Evolutionary conservation across 2,797 vertebrate genomes (phyloP).

Genomic region (Cichlasoma orientale): DNA sequence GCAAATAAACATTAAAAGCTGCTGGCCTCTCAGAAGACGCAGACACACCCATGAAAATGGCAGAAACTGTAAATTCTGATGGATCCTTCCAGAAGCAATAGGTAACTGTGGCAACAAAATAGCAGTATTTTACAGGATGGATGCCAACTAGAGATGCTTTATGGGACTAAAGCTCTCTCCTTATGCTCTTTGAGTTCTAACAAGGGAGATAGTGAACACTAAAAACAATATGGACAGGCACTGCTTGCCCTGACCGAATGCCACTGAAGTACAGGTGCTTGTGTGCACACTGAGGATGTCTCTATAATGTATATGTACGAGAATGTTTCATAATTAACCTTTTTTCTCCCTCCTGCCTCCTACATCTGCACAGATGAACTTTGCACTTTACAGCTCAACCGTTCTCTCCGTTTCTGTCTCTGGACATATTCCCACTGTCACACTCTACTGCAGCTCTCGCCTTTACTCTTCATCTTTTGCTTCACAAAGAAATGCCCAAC

Average conservation of each 20-base stretch:
- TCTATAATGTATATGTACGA: neutral
- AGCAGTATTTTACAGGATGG: neutral
- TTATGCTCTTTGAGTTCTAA: neutral
- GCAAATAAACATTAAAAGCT: neutral
- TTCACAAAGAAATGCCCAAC: neutral
- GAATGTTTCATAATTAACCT: constrained; percentile 27
- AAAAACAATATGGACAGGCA: too few relatives aligned
- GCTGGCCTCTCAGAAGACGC: rapidly evolving
- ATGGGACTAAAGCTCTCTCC: neutral
- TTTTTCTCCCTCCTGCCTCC: neutral
- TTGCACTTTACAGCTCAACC: constrained; percentile 3
- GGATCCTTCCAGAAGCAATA: neutral
- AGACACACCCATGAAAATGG: rapidly evolving
- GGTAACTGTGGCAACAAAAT: neutral
- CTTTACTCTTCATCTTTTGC: neutral
- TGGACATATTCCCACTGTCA: neutral
- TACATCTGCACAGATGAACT: constrained; percentile 10
- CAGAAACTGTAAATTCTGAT: rapidly evolving
- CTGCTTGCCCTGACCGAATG: neutral
- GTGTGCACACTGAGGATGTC: neutral
- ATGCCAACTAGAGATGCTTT: neutral
- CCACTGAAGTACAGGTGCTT: neutral
- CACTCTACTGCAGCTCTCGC: neutral
- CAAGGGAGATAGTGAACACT: neutral
- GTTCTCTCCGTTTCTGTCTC: neutral